Base-by-base conservation (phyloP, 2,888 invertebrate species). In the Malacosoma neustria region DNA sequence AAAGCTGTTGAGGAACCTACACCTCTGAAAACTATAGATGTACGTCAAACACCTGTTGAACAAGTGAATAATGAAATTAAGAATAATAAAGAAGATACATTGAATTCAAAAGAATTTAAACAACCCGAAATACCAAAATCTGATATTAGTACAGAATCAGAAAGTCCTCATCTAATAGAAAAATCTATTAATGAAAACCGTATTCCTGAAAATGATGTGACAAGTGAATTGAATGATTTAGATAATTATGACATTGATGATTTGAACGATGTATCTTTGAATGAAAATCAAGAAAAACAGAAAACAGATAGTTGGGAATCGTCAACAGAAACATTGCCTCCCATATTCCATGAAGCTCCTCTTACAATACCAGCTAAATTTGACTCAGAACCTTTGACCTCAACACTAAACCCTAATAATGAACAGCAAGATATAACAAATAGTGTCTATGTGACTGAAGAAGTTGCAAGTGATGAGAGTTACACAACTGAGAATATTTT, bases 261-360 rank as follows among this genome's bases (percentile, higher is more conserved):
- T 13, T 11, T 9, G 6, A 13, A 22, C 15, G 29, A 34, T 34
- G 7, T 14, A 15, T 6, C 22, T 34, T 11, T 29, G 13, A 34
- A 13, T 13, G 6, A 34, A 34, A 34, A 13, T 13, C 29, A 13
- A 15, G 9, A 34, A 13, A 13, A 34, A 13, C 22, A 29, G 38
- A 12, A 33, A 33, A 31, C 34, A 34, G 38, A 38, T 35, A 36
- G 13, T 32, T 32, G 14, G 14, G 7, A 36, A 22, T 5, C 22
- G 9, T 22, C 22, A 22, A 22, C 5, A 22, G 9, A 22, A 34
- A 59, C 49, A 7, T 45, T 54, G 38, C 49, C 48, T 15, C 49
- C 56, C 3, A 32, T 52, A 12, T 54, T 46, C 35, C 46, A 46
- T 29, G 34, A 38, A 41, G 36, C 35, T 13, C 6, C 33, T 13